phyloP scores from a whole-genome alignment of 2,113 vertebrate genomes.

The Lasiurus borealis region DNA sequence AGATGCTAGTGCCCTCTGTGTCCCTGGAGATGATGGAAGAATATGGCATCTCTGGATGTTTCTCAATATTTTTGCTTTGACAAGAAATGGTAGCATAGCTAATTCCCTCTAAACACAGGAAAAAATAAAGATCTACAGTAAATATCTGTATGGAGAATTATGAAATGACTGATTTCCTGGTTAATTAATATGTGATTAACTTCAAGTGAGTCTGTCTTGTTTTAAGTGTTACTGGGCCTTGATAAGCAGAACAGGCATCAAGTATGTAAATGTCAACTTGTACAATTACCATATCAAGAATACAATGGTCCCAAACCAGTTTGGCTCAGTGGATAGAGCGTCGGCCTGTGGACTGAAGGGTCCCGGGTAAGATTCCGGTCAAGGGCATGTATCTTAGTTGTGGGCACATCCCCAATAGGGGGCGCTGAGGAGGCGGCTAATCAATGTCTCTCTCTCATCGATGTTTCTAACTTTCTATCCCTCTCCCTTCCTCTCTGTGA shows the following conservation, averaged over 20 bases:
- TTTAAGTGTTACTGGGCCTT: conserved; percentile 29
- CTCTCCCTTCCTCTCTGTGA: too few species aligned
- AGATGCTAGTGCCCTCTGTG: not conserved
- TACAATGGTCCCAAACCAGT: too few species aligned
- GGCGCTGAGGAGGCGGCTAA: too few species aligned
- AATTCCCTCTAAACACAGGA: conserved; percentile 20
- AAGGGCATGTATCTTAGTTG: too few species aligned
- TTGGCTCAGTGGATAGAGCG: too few species aligned
- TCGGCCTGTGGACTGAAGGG: too few species aligned
- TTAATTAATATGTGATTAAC: conserved; percentile 62
- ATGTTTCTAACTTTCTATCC: too few species aligned
- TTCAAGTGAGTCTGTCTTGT: not conserved
- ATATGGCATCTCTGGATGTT: not conserved
- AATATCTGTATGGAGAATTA: conserved; percentile 46
- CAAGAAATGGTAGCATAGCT: conserved; percentile 54
- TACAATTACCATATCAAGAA: conserved; percentile 41
- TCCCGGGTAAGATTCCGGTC: too few species aligned
- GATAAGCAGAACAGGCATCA: conserved; percentile 62
- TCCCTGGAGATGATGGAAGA: not conserved
- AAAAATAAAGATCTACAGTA: conserved; percentile 38
- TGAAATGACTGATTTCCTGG: not conserved
- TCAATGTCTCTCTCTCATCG: too few species aligned
- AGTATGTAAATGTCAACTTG: conserved; percentile 60
- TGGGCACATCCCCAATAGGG: too few species aligned
- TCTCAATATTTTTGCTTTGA: conserved; percentile 3